Percentiles rank a stretch among this genome's conserved stretches.
These are phyloP conservation scores for Rotaria sp. DNA, from an alignment of 2,888 invertebrate genomes.

Conservation along the genomic window DNA sequence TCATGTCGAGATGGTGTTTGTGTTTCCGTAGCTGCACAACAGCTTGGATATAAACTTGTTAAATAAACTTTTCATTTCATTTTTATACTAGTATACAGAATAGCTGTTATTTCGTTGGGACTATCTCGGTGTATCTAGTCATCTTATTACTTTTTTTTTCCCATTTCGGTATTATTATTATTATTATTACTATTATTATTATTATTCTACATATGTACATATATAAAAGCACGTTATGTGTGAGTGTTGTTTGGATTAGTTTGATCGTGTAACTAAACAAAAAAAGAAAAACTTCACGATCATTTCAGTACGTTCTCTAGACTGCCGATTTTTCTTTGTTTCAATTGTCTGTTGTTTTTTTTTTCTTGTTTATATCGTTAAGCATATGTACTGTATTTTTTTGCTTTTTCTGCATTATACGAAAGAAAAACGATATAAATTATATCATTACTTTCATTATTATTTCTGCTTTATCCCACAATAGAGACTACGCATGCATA, in stretches of 20 bases:
- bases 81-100: neutral
- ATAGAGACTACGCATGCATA: too few species aligned
- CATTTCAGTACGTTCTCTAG: neutral
- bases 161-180: neutral
- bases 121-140: neutral
- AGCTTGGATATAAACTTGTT: slow-evolving; percentile 5
- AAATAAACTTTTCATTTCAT: neutral
- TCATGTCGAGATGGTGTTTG: slow-evolving; percentile 22
- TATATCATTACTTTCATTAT: neutral
- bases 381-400: neutral
- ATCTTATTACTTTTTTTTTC: neutral
- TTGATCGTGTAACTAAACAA: neutral
- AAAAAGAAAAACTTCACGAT: neutral
- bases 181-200: neutral
- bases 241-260: neutral
- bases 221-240: neutral
- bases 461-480: too few species aligned
- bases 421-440: neutral
- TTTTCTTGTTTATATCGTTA: neutral
- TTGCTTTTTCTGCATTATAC: neutral
- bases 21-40: neutral
- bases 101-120: neutral
- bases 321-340: neutral
- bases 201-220: neutral
- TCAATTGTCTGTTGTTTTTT: too few species aligned